Evolutionary conservation across 2,888 invertebrate species (phyloP), one percentile per base, ranked within the genome.

Genomic region (Trachelus stipa): DNA sequence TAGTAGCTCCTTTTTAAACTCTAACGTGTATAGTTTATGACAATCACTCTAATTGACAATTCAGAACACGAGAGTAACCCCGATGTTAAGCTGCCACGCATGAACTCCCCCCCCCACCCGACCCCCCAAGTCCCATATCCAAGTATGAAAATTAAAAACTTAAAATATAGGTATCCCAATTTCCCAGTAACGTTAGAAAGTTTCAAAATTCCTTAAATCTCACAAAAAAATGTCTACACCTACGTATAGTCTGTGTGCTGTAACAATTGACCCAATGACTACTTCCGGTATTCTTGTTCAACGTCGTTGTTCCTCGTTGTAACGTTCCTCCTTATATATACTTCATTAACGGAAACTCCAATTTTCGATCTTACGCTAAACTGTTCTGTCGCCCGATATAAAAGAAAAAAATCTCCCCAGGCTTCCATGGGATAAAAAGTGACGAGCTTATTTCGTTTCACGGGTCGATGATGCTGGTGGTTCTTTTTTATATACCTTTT

Each of bases 41-140:
- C 91, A 91, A 91, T 91, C 91, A 91, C 89, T 90, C 86, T 89
- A 90, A 56, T 87, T 83, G 87, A 89, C 85, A 85, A 88, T 83
- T 85, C 83, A 84, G 84, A 82, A 79, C 75, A 23, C 80, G 82
- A 83, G 79, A 79, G 81, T 82, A 85, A 81, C 82, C 80, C 83
- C 81, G 83, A 86, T 87, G 84, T 87, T 83, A 83, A 81, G 84
- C 88, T 89, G 86, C 87, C 85, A 87, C 83, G 84, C 85, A 86
- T 86, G 81, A 83, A 81, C 76, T 79, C 78, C 76, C 9, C 34
- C n/a, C 11, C 9, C 12, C 11, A 4, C 69, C 80, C 77, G n/a
- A n/a, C n/a, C 79, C 82, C 78, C 84, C 30, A 0, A 30, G 9
- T 30, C 30, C 31, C 15, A 15, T 11, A 40, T 40, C 23, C 15